Evolutionary conservation across 2,113 vertebrate species (phyloP).

Genomic region (Festucalex cinctus): DNA sequence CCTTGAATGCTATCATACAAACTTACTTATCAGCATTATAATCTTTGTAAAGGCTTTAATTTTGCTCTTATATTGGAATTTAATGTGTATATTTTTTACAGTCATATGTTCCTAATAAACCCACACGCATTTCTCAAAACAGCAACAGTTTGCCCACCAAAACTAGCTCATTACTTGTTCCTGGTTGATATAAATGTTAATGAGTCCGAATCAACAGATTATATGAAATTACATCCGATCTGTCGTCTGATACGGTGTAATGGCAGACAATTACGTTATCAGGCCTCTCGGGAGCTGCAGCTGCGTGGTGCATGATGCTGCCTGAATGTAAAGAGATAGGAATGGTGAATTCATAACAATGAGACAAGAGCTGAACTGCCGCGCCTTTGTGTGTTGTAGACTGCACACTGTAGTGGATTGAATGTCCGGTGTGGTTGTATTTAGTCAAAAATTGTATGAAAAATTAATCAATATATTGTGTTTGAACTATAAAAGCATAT

Average conservation of each 20-base stretch:
- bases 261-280: constrained; percentile 35
- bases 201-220: constrained; percentile 47
- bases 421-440: background rate
- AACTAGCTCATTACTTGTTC: constrained; percentile 20
- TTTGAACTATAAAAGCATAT: too few relatives aligned
- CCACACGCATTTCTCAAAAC: constrained; percentile 14
- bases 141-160: constrained; percentile 23
- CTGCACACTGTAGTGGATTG: background rate
- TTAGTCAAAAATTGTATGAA: too few relatives aligned
- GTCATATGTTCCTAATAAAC: background rate
- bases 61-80: background rate
- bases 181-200: constrained; percentile 31
- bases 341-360: constrained; percentile 8
- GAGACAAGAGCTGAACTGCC: background rate
- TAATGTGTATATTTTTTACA: background rate
- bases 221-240: constrained; percentile 27
- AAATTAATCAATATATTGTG: too few relatives aligned
- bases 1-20: background rate
- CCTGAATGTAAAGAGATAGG: constrained; percentile 34
- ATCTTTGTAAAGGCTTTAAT: background rate
- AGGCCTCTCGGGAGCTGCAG: constrained; percentile 42
- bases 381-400: constrained; percentile 6
- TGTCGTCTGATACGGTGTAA: constrained; percentile 29
- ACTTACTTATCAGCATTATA: background rate
- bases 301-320: constrained; percentile 3